Percentiles rank a stretch among this genome's conserved stretches.
These are phyloP conservation scores for Heliconius hewitsoni DNA, from an alignment of 1,140 invertebrate genomes.

Conservation along the genomic window DNA sequence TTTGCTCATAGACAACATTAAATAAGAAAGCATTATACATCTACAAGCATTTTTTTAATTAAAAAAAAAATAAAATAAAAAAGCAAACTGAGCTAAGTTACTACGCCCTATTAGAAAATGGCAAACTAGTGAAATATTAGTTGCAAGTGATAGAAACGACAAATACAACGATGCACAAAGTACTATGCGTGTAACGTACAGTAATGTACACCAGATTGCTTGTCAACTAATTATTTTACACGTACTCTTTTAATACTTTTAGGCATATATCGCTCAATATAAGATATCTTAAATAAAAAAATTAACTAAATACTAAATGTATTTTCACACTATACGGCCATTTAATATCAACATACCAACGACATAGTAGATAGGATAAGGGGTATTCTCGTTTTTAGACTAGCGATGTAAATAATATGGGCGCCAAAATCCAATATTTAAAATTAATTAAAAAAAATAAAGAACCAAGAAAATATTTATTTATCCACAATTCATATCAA, in stretches of 20 bases:
- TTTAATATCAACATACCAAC: neutral
- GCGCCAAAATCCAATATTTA: too few relatives aligned
- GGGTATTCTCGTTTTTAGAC: neutral
- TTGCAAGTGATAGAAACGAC: constrained; percentile 51
- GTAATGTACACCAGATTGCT: constrained; percentile 72
- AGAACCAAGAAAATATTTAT: too few relatives aligned
- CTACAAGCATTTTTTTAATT: constrained; percentile 20
- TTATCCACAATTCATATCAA: too few relatives aligned
- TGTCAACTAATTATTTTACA: constrained; percentile 69
- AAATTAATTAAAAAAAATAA: too few relatives aligned
- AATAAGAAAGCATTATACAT: constrained; percentile 39
- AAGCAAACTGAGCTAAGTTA: constrained; percentile 23
- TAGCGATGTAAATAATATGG: too few relatives aligned
- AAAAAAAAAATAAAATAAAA: constrained; percentile 28
- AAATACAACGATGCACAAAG: constrained; percentile 72
- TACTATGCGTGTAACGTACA: constrained; percentile 78
- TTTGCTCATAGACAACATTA: constrained; percentile 33
- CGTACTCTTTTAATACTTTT: constrained; percentile 76
- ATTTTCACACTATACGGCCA: constrained; percentile 26
- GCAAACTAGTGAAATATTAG: constrained; percentile 24
- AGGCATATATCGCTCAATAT: constrained; percentile 66
- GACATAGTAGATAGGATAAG: neutral
- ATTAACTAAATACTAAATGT: constrained; percentile 44
- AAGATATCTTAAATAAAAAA: constrained; percentile 54
- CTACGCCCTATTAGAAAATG: constrained; percentile 28